Evolutionary conservation across 2,113 vertebrate species (phyloP).

Genomic region (Heliornis fulica): DNA sequence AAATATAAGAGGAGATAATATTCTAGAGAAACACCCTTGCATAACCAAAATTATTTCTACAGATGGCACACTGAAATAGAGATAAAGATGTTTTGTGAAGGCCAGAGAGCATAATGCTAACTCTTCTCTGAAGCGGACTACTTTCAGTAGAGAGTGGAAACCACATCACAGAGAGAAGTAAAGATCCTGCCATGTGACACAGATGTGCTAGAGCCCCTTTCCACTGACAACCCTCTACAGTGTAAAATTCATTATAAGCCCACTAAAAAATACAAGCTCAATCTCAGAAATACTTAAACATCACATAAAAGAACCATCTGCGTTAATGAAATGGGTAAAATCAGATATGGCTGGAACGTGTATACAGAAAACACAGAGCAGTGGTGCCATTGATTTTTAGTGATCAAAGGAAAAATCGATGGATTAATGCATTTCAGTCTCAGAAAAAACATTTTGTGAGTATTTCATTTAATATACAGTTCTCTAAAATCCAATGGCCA

Average conservation of each 20-base stretch:
- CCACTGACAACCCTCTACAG: not conserved
- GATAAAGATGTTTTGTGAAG: not conserved
- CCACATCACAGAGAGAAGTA: not conserved
- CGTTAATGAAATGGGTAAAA: not conserved
- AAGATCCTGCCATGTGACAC: not conserved
- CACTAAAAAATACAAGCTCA: not conserved
- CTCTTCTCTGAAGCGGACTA: not conserved
- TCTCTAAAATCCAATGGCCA: not conserved
- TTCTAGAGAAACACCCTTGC: not conserved
- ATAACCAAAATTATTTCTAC: not conserved
- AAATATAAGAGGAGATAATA: not conserved
- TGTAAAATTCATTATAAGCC: not conserved
- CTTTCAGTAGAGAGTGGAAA: not conserved
- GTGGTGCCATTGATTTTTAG: slow-evolving; percentile 9
- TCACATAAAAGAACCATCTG: not conserved
- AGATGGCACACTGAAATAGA: not conserved
- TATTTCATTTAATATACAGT: not conserved
- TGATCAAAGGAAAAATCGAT: slow-evolving; percentile 6
- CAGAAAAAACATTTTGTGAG: not conserved
- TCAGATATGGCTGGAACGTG: not conserved
- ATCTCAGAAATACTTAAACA: not conserved
- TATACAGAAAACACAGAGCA: not conserved
- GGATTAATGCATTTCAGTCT: not conserved
- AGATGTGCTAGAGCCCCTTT: not conserved
- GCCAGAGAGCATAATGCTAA: not conserved